Percentiles rank a stretch among this genome's conserved stretches.
phyloP scores from a whole-genome alignment of 1,140 invertebrate species.

The Dicyema japonicum region DNA sequence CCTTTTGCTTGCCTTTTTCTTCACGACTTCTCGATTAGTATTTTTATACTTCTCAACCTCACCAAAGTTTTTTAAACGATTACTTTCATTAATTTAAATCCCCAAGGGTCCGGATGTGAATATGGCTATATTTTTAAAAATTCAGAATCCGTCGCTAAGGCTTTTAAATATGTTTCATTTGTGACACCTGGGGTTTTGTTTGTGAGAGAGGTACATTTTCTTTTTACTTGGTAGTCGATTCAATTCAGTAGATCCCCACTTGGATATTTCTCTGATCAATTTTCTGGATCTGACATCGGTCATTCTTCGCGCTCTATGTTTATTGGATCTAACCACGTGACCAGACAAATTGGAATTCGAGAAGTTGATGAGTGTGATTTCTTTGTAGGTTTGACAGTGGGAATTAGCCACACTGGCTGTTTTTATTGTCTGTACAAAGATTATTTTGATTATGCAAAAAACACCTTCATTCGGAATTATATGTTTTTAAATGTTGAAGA shows the following conservation, averaged over 20 bases:
- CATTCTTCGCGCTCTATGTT: constrained; percentile 17
- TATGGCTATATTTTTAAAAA: too few relatives aligned
- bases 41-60: too few relatives aligned
- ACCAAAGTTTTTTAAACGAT: too few relatives aligned
- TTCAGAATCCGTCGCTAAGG: too few relatives aligned
- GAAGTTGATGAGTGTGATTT: constrained; percentile 5
- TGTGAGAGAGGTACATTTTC: neutral
- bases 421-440: constrained; percentile 23
- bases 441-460: constrained; percentile 22
- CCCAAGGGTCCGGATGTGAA: too few relatives aligned
- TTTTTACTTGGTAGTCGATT: neutral
- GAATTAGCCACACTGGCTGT: constrained; percentile 19
- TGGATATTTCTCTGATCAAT: constrained; percentile 22
- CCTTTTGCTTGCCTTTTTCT: constrained; percentile 21
- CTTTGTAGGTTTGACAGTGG: constrained; percentile 25
- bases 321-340: constrained; percentile 19
- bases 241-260: constrained; percentile 7
- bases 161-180: neutral
- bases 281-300: constrained; percentile 23
- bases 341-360: constrained; percentile 15
- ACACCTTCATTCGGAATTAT: constrained; percentile 25
- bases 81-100: too few relatives aligned
- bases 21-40: constrained; percentile 19
- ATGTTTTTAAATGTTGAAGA: constrained; percentile 24
- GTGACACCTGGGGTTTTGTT: neutral